Conservation (phyloP, 2,797 vertebrate species). For the Typhlichthys subterraneus region DNA sequence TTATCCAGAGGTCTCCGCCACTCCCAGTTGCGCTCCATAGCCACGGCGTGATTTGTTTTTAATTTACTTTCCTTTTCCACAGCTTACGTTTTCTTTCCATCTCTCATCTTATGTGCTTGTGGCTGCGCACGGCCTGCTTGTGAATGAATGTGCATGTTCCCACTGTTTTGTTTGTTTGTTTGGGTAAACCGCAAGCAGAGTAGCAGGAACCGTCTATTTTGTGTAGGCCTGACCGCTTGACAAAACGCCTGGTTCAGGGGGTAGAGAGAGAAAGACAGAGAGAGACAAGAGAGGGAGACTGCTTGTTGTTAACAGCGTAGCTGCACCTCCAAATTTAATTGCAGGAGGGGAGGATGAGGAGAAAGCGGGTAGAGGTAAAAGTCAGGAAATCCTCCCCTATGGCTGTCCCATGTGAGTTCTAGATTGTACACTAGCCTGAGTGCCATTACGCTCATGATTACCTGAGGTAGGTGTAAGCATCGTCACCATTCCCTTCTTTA, state of each 20-base stretch:
- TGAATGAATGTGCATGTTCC: slow-evolving; percentile 52
- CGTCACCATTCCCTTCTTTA: too few species aligned
- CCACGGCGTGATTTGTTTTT: slow-evolving; percentile 60
- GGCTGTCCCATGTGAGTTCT: too few species aligned
- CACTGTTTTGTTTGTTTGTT: slow-evolving; percentile 65
- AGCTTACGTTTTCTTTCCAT: slow-evolving; percentile 59
- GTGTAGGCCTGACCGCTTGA: slow-evolving; percentile 39
- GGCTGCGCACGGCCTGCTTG: slow-evolving; percentile 31
- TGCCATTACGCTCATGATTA: too few species aligned
- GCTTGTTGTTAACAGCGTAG: slow-evolving; percentile 62
- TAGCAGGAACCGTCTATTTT: slow-evolving; percentile 40
- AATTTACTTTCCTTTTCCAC: slow-evolving; percentile 65
- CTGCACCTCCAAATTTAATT: slow-evolving; percentile 42
- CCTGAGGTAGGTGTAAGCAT: too few species aligned
- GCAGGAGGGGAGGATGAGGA: neutral
- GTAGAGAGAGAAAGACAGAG: neutral
- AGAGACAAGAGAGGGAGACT: neutral
- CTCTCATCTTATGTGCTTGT: slow-evolving; percentile 52
- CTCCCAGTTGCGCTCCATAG: slow-evolving; percentile 24
- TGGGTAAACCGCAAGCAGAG: slow-evolving; percentile 52
- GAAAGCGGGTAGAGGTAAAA: neutral
- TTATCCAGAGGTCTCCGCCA: slow-evolving; percentile 47
- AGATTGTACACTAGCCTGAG: too few species aligned
- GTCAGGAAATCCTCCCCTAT: too few species aligned
- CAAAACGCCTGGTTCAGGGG: slow-evolving; percentile 19